These are phyloP conservation scores for Notocelia uddmanniana DNA, from an alignment of 2,888 invertebrate genomes.

Conservation along the genomic window DNA sequence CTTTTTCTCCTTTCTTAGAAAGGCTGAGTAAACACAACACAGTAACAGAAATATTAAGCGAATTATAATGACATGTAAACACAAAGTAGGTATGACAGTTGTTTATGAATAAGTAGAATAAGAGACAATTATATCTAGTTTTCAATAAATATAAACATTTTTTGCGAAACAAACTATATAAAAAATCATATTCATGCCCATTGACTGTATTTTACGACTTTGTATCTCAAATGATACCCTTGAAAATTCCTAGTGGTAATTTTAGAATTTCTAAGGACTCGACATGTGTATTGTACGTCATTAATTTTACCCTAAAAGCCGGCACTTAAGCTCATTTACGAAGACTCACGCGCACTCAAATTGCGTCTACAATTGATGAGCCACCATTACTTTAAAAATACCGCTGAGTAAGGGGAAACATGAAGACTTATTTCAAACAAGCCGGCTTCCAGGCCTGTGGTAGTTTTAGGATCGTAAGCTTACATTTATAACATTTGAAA, in stretches of 20 bases:
- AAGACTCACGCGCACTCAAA: conserved; percentile 41
- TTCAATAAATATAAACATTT: no score
- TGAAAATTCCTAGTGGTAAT: conserved; percentile 6
- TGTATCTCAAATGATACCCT: background rate
- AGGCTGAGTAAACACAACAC: no score
- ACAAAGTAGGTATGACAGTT: no score
- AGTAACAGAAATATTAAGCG: no score
- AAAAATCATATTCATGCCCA: no score
- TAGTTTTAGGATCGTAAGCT: background rate
- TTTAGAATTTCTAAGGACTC: conserved; percentile 18
- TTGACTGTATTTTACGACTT: no score
- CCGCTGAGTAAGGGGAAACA: conserved; percentile 18
- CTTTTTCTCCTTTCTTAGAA: no score
- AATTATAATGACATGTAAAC: no score
- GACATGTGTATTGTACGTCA: conserved; percentile 33
- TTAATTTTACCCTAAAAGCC: conserved; percentile 42
- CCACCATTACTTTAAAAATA: conserved; percentile 43
- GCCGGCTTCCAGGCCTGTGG: background rate
- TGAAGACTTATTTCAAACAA: conserved; percentile 8
- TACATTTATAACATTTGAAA: no score
- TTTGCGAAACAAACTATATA: no score
- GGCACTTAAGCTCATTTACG: conserved; percentile 42
- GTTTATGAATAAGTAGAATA: no score
- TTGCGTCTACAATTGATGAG: conserved; percentile 41
- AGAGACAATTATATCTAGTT: no score